Evolutionary conservation across 2,797 vertebrate genomes (phyloP).

Genomic region (Mastacembelus armatus): DNA sequence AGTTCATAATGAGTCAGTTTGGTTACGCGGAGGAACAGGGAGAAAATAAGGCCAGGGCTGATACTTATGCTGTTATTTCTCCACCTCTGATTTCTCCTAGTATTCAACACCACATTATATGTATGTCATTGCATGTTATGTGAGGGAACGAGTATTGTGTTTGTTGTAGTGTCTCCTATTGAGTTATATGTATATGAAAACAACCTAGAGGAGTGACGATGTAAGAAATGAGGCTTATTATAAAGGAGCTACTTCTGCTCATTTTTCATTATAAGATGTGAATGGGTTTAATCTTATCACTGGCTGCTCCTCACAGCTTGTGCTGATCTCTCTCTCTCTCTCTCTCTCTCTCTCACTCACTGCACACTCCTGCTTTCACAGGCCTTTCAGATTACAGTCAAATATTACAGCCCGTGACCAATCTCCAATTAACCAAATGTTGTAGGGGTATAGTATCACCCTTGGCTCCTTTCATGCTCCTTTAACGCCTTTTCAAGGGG

Average conservation of each 20-base stretch:
- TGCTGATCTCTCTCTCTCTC: conserved; percentile 71
- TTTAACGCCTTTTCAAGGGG: conserved; percentile 77
- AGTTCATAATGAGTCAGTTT: conserved; percentile 94
- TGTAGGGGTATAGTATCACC: conserved; percentile 82
- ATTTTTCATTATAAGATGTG: conserved; percentile 76
- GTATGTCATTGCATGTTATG: conserved; percentile 40
- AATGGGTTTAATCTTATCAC: conserved; percentile 84
- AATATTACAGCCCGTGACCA: conserved; percentile 84
- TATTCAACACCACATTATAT: conserved; percentile 48
- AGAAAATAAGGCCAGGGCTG: conserved; percentile 74
- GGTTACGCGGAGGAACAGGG: conserved; percentile 81
- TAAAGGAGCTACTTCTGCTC: conserved; percentile 66
- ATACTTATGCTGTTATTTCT: conserved; percentile 71
- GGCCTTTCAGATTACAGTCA: conserved; percentile 86
- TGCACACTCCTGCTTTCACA: conserved; percentile 74
- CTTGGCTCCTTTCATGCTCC: conserved; percentile 81
- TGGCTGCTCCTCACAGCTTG: conserved; percentile 78
- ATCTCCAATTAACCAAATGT: conserved; percentile 87
- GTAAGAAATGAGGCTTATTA: conserved; percentile 68
- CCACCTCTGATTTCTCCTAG: conserved; percentile 73
- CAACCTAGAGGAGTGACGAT: conserved; percentile 61
- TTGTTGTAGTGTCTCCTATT: conserved; percentile 33
- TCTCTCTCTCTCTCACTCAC: conserved; percentile 63
- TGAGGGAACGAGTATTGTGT: conserved; percentile 38
- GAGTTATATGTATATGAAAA: conserved; percentile 62